Base-by-base conservation (phyloP, 2,797 vertebrate genomes). In the Sternotherus odoratus region DNA sequence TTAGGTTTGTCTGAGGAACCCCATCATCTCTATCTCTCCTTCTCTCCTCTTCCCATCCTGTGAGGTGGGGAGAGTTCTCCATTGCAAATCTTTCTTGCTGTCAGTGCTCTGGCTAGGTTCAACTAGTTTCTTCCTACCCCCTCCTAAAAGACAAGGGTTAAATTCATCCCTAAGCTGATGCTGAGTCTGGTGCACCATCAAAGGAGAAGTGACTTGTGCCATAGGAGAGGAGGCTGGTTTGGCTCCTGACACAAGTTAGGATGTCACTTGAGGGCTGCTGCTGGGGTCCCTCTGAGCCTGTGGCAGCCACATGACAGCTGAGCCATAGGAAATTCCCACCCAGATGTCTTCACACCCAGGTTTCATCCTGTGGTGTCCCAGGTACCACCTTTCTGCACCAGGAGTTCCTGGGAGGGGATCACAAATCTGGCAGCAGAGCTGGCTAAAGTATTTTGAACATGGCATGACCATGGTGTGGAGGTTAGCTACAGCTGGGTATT, bases 291-390 rank as follows among this genome's bases (percentile, higher is more conserved):
- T 28, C 6, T 30, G 39, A 75, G 6, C n/a, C 63, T 86, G 49
- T 43, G 74, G 49, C 4, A 13, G 1, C 46, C 13, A 81, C 13
- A 57, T 30, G 19, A 46, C 36, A 82, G 30, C 12, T 1, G 30
- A 50, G 24, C n/a, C 36, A 85, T 89, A 51, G 82, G 10, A 78
- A 63, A 13, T 17, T 26, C 43, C 39, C 72, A 9, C 39, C 39
- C 23, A 72, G 2, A 30, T 48, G 24, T 75, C 24, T 43, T 75
- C 0, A 0, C 39, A 56, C 4, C 26, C 23, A 23, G 0, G 0
- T 54, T 53, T 8, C 72, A n/a, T 48, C 36, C 24, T 0, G 0
- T 77, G n/a, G 46, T 30, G 8, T 48, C 72, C 43, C 24, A 75
- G 43, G 43, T 24, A 48, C 72, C 15, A 30, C 43, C 13, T 28